These are phyloP conservation scores for Tenthredo scrophulariae DNA, from an alignment of 2,888 invertebrate species.

Conservation along the genomic window DNA sequence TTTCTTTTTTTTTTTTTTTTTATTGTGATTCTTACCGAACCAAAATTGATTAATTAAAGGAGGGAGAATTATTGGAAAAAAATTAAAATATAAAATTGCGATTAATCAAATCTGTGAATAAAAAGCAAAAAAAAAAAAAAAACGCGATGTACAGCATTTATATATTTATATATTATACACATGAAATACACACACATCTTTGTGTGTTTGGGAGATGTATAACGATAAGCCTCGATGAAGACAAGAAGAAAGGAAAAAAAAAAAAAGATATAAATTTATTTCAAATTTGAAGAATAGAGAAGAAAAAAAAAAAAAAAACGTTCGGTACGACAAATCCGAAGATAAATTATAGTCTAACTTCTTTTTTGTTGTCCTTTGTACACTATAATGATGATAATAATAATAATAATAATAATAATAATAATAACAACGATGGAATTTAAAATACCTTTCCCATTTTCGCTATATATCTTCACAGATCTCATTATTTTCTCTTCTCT, in stretches of 20 bases:
- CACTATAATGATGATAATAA: neutral
- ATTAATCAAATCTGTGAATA: neutral
- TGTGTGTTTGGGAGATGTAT: neutral
- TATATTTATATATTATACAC: constrained; percentile 10
- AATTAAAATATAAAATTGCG: neutral
- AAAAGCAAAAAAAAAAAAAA: neutral
- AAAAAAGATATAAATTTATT: neutral
- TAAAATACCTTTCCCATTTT: neutral
- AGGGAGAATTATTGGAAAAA: neutral
- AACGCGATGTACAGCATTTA: neutral
- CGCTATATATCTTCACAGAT: neutral
- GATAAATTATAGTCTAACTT: neutral
- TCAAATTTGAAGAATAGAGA: neutral
- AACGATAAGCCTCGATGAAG: neutral
- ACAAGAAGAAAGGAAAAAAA: neutral
- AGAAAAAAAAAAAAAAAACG: neutral
- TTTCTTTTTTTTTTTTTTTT: neutral
- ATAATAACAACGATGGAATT: neutral
- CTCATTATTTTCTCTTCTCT: neutral
- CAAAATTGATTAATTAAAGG: neutral
- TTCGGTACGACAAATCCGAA: neutral
- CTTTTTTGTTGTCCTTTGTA: neutral
- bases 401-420: neutral
- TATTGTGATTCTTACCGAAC: neutral
- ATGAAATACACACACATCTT: neutral